Percentiles rank a stretch among this genome's conserved stretches.
Conservation (phyloP, 2,888 invertebrate species). For the Hemicrepidius hirtus region DNA sequence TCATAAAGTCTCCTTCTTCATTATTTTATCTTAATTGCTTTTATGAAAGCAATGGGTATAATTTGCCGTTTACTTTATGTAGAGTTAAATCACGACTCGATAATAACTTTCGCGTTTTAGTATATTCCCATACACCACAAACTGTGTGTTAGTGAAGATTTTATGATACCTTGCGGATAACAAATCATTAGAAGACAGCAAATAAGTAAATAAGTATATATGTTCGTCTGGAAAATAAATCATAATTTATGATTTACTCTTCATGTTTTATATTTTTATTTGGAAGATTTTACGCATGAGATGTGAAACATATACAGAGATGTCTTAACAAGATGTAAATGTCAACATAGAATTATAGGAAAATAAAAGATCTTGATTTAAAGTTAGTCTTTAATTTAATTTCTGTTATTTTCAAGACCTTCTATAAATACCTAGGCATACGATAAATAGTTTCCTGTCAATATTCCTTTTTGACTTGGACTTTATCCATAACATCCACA, state of each 20-base stretch:
- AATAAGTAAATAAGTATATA: constrained; percentile 30
- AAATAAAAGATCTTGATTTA: no score
- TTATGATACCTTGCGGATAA: constrained; percentile 31
- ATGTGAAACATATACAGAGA: neutral
- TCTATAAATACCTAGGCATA: neutral
- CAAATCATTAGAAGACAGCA: constrained; percentile 28
- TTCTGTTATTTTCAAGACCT: constrained; percentile 1
- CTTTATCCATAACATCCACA: neutral
- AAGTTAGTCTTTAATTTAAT: no score
- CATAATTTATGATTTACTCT: constrained; percentile 21
- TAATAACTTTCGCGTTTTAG: constrained; percentile 23
- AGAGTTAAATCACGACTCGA: constrained; percentile 15
- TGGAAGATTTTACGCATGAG: neutral
- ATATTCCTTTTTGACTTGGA: constrained; percentile 12
- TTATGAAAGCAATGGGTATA: neutral
- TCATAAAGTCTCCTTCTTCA: neutral
- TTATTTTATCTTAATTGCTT: constrained; percentile 14
- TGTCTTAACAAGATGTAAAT: neutral
- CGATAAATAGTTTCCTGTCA: constrained; percentile 5
- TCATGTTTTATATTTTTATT: constrained; percentile 6
- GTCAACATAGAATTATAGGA: no score
- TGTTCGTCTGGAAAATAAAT: constrained; percentile 12
- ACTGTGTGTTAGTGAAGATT: constrained; percentile 15
- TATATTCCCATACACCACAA: constrained; percentile 25
- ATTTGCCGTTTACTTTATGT: constrained; percentile 1